phyloP scores from a whole-genome alignment of 2,888 invertebrate species.

The Flexamia atlantica region DNA sequence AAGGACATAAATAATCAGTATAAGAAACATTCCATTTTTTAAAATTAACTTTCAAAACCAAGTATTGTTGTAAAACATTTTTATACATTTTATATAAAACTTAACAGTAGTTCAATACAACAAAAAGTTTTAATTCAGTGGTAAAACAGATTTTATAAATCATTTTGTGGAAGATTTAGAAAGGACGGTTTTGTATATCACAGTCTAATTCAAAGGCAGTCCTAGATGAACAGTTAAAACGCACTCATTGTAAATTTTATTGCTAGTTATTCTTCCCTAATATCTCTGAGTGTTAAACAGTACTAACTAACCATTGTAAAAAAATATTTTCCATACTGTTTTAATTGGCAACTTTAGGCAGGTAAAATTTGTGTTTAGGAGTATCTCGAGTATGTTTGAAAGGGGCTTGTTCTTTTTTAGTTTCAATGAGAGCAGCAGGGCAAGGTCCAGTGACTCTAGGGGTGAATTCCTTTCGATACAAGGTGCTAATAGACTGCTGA shows the following conservation, averaged over 20 bases:
- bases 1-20: background rate
- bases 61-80: too few relatives aligned
- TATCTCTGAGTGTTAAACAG: background rate
- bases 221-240: background rate
- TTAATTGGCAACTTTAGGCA: constrained; percentile 77
- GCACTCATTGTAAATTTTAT: constrained; percentile 15
- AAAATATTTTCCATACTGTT: background rate
- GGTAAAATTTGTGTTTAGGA: constrained; percentile 90
- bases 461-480: constrained; percentile 87
- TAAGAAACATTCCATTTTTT: too few relatives aligned
- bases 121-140: too few relatives aligned
- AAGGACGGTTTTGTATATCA: constrained; percentile 61
- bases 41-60: too few relatives aligned
- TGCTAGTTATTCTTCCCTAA: background rate
- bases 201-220: constrained; percentile 62
- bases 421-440: constrained; percentile 87
- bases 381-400: constrained; percentile 92
- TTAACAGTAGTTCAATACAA: too few relatives aligned
- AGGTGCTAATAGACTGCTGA: constrained; percentile 75
- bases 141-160: background rate
- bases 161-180: constrained; percentile 55
- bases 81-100: too few relatives aligned
- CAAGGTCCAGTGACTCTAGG: constrained; percentile 86
- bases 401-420: constrained; percentile 79
- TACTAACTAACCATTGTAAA: background rate